These are phyloP conservation scores for Antechinus stuartii DNA, from an alignment of 2,113 vertebrate genomes.

Conservation along the genomic window DNA sequence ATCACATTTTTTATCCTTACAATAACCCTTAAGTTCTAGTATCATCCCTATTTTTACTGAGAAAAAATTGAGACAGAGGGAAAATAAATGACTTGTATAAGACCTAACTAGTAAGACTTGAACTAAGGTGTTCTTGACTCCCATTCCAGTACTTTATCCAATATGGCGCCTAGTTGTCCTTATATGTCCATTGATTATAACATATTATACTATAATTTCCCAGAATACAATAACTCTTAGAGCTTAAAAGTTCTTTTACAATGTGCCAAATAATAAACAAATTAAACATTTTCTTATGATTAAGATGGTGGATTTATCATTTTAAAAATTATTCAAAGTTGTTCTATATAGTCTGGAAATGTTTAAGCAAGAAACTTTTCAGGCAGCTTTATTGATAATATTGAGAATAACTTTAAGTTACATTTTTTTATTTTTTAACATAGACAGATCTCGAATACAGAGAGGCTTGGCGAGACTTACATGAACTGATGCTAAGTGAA, in stretches of 20 bases:
- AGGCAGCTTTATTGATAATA: background rate
- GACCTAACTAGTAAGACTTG: conserved; percentile 2
- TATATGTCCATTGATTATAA: background rate
- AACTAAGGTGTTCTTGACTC: conserved; percentile 2
- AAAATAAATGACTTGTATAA: conserved; percentile 10
- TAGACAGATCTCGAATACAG: too few relatives aligned
- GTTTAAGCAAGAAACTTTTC: background rate
- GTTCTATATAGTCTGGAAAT: background rate
- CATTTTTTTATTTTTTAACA: background rate
- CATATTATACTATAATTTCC: background rate
- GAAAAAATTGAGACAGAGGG: background rate
- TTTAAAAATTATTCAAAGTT: conserved; percentile 37
- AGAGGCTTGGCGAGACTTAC: too few relatives aligned
- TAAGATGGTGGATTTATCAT: background rate
- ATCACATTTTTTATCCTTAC: background rate
- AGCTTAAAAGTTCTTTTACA: background rate
- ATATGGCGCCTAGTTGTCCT: background rate
- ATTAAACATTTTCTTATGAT: conserved; percentile 27
- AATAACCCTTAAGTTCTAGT: background rate
- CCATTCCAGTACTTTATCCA: background rate
- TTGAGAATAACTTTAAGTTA: background rate
- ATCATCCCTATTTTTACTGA: background rate
- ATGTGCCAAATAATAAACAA: background rate
- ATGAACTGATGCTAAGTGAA: too few relatives aligned
- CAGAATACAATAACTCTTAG: background rate